Evolutionary conservation across 2,113 vertebrate genomes (phyloP).

Genomic region (Sylvia atricapilla): DNA sequence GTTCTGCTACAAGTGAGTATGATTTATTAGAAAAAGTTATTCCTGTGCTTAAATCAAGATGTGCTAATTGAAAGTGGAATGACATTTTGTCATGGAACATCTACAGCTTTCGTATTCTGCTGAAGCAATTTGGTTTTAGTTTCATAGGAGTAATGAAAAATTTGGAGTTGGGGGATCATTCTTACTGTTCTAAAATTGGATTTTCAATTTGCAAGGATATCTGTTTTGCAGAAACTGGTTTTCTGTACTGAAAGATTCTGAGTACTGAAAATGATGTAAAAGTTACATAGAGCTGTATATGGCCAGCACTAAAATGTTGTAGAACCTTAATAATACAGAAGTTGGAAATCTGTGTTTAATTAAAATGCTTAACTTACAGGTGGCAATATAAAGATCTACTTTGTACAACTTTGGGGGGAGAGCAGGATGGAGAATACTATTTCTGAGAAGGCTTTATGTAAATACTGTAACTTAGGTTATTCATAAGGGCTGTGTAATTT

Average conservation of each 20-base stretch:
- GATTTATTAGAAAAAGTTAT: not conserved
- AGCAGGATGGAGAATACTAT: not conserved
- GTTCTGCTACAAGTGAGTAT: slow-evolving; percentile 94
- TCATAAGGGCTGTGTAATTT: not conserved
- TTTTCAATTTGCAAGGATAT: not conserved
- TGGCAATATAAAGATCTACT: not conserved
- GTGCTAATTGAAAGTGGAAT: not conserved
- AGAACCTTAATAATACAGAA: not conserved
- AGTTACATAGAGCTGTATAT: not conserved
- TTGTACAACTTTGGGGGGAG: not conserved
- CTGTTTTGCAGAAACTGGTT: not conserved
- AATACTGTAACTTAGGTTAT: not conserved
- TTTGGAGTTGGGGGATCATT: not conserved
- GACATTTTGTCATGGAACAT: not conserved
- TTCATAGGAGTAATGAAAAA: not conserved
- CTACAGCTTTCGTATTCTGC: not conserved
- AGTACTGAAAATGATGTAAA: not conserved
- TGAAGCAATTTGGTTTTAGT: not conserved
- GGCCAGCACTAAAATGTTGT: not conserved
- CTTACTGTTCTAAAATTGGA: not conserved
- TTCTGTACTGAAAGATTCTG: not conserved
- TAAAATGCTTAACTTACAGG: not conserved
- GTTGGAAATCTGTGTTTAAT: not conserved
- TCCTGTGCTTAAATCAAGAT: not conserved
- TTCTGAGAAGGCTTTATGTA: not conserved